Evolutionary conservation across 2,113 vertebrate genomes (phyloP), one percentile per base, ranked within the genome.

Genomic region (Xiphophorus couchianus): DNA sequence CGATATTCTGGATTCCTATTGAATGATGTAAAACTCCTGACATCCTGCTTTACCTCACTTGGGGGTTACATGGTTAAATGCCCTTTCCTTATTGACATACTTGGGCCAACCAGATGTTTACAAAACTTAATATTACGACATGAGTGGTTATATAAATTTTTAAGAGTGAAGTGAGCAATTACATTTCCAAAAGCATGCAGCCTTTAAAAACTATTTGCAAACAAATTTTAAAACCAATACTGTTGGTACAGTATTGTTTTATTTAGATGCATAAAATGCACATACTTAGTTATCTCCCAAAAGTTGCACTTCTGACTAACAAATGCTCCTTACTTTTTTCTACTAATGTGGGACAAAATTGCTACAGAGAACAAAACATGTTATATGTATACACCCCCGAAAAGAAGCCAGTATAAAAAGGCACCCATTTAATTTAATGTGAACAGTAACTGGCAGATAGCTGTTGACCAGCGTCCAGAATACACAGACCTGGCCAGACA

Each of bases 401-500:
- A 39, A 42, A 48, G 17, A 64, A 19, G 17, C 30, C 25, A n/a
- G 4, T 3, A 14, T 42, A 14, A 39, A 66, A 28, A 66, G 37
- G n/a, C 37, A 12, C 27, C 13, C n/a, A 7, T 48, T 25, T 65
- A 64, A 22, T 77, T 72, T 35, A 58, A 17, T 29, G 30, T 12
- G 3, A 48, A 27, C 62, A 63, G 66, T 35, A 64, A 15, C 14
- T 60, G 37, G 28, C 74, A 73, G 71, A 78, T 37, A 73, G 42
- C 44, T 17, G 81, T 31, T 37, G 44, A 76, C 33, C 70, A 28
- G 65, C 22, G n/a, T 80, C 74, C 44, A 7, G 3, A 22, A 29
- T 51, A 70, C 42, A 67, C 77, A 80, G 14, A 76, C 66, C 73
- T 35, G 25, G 65, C 37, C 25, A 62, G 69, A 77, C 74, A 76